Evolutionary conservation across 2,888 invertebrate species (phyloP).

Genomic region (Lithodes maja): DNA sequence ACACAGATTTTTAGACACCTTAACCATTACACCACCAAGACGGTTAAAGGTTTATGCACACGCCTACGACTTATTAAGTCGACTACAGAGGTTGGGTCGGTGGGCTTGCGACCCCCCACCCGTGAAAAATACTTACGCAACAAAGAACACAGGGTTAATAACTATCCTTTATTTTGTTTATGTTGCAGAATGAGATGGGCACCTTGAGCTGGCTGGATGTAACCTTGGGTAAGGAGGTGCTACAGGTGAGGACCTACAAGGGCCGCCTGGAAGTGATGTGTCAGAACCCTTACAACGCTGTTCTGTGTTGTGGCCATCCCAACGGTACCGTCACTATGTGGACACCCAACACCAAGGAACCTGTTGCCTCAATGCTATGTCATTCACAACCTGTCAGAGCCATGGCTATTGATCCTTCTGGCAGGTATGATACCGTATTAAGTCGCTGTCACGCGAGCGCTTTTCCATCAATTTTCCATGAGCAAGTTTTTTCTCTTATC

Average conservation of each 20-base stretch:
- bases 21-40: too few relatives aligned
- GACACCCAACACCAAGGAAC: slow-evolving; percentile 90
- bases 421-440: slow-evolving; percentile 79
- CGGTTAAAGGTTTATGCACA: too few relatives aligned
- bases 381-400: slow-evolving; percentile 88
- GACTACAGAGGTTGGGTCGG: too few relatives aligned
- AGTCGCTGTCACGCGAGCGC: too few relatives aligned
- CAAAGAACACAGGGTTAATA: too few relatives aligned
- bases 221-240: slow-evolving; percentile 92
- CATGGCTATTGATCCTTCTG: slow-evolving; percentile 88
- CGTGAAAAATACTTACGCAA: too few relatives aligned
- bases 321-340: slow-evolving; percentile 94
- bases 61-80: too few relatives aligned
- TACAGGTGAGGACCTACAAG: slow-evolving; percentile 84
- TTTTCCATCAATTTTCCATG: too few relatives aligned
- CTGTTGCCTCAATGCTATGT: slow-evolving; percentile 93
- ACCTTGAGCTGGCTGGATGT: slow-evolving; percentile 95
- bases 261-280: slow-evolving; percentile 89
- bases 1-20: too few relatives aligned
- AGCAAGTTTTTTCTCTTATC: too few relatives aligned
- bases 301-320: slow-evolving; percentile 90
- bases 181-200: slow-evolving; percentile 78
- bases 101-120: too few relatives aligned
- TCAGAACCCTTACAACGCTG: slow-evolving; percentile 96
- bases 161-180: too few relatives aligned